phyloP scores from a whole-genome alignment of 1,140 invertebrate species.

The Babylonia areolata region DNA sequence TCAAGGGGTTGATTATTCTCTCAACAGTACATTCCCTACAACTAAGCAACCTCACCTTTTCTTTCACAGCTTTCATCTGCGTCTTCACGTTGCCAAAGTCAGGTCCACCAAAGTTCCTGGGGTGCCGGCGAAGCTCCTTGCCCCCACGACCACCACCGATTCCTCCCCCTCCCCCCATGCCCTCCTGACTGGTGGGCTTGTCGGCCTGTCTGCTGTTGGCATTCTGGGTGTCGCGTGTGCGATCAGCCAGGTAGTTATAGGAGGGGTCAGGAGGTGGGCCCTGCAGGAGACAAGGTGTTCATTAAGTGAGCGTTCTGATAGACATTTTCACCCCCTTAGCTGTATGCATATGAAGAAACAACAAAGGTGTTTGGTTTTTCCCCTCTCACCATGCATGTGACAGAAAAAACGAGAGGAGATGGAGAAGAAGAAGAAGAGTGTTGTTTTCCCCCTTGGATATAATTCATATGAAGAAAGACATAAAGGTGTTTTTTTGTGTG shows the following conservation, averaged over 20 bases:
- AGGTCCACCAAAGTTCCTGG: slow-evolving; percentile 68
- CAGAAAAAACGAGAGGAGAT: too few species aligned
- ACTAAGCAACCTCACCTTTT: slow-evolving; percentile 44
- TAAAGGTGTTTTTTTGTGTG: too few species aligned
- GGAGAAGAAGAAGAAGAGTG: too few species aligned
- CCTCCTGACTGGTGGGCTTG: background rate
- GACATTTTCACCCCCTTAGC: too few species aligned
- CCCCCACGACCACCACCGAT: slow-evolving; percentile 2
- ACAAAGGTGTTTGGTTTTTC: too few species aligned
- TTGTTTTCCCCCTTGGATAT: too few species aligned
- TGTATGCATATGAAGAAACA: too few species aligned
- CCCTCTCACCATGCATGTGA: too few species aligned
- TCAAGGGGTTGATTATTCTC: too few species aligned
- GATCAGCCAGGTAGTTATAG: slow-evolving; percentile 68
- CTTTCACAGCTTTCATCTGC: slow-evolving; percentile 63
- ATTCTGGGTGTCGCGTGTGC: slow-evolving; percentile 52
- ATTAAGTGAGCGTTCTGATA: too few species aligned
- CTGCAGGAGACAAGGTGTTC: slow-evolving; percentile 25
- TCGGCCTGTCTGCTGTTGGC: slow-evolving; percentile 30
- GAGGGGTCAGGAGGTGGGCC: slow-evolving; percentile 70
- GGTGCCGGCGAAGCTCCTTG: slow-evolving; percentile 58
- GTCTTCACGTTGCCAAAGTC: slow-evolving; percentile 67
- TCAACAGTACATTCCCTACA: too few species aligned
- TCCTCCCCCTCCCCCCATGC: slow-evolving; percentile 13
- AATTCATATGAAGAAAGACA: too few species aligned